These are phyloP conservation scores for Digitonthophagus gazella DNA, from an alignment of 2,888 invertebrate species.

Conservation along the genomic window DNA sequence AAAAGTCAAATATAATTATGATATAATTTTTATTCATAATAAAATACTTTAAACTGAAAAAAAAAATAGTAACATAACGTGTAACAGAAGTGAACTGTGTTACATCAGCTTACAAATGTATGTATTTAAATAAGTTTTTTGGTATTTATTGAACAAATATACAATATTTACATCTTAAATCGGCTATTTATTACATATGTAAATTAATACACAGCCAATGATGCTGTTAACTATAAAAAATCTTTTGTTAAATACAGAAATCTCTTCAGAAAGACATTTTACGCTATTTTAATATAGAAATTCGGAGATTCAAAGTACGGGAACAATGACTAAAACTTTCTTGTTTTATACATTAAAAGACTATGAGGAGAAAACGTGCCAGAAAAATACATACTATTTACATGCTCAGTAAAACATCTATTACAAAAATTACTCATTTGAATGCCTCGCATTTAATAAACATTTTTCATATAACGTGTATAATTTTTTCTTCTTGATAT, in stretches of 20 bases:
- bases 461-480: conserved; percentile 18
- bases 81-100: conserved; percentile 19
- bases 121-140: conserved; percentile 31
- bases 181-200: conserved; percentile 32
- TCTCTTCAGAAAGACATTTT: conserved; percentile 30
- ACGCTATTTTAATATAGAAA: conserved; percentile 4
- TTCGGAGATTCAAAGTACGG: background rate
- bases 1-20: conserved; percentile 8
- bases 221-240: conserved; percentile 47
- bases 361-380: background rate
- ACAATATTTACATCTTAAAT: conserved; percentile 38
- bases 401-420: conserved; percentile 24
- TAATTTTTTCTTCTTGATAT: conserved; percentile 22
- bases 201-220: conserved; percentile 45
- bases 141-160: conserved; percentile 39
- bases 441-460: conserved; percentile 19
- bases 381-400: conserved; percentile 9
- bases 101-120: conserved; percentile 22
- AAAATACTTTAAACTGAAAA: conserved; percentile 26
- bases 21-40: conserved; percentile 25
- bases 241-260: conserved; percentile 40
- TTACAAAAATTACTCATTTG: conserved; percentile 27
- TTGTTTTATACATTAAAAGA: conserved; percentile 4
- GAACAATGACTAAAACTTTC: background rate
- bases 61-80: conserved; percentile 18